Evolutionary conservation across 2,888 invertebrate species (phyloP), one percentile per base, ranked within the genome.

Genomic region (Tiphia femorata): DNA sequence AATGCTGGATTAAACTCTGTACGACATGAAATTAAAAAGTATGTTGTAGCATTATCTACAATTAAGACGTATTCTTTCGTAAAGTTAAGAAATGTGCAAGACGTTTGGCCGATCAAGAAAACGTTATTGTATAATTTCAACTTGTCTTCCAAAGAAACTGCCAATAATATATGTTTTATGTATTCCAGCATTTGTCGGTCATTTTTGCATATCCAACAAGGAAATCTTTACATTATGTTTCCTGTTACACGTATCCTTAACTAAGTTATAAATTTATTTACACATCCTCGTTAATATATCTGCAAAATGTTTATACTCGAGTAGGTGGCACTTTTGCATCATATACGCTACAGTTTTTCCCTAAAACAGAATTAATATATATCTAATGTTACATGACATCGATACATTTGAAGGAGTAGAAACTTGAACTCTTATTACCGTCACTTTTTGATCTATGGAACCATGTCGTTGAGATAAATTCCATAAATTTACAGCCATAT

Each of bases 401-500:
- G n/a, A 21, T 17, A 17, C 10, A 33, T 23, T 16, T 10, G 27
- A 30, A 30, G 5, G 17, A 20, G 19, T 38, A 8, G 1, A 30
- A 29, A 46, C n/a, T n/a, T n/a, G n/a, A n/a, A n/a, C 1, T 21
- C 37, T 30, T 21, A 53, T 81, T 80, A 86, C 86, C 64, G 81
- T 82, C 19, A 84, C 69, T 80, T 88, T 88, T 2, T 81, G 76
- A 78, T 91, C 90, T 16, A 86, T 75, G 23, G 84, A 84, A 3
- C 85, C 82, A 74, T 90, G 86, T 82, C 92, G 94, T 66, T 90
- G 88, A 14, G 92, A 88, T 64, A 96, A 85, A 75, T 90, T 88
- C 95, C 96, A 96, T 37, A 97, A 85, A 83, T 95, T 95, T 0
- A 88, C 78, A 0, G 93, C 92, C 56, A 97, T 85, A 48, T 86